These are phyloP conservation scores for Ormia ochracea DNA, from an alignment of 2,888 invertebrate genomes.

Conservation along the genomic window DNA sequence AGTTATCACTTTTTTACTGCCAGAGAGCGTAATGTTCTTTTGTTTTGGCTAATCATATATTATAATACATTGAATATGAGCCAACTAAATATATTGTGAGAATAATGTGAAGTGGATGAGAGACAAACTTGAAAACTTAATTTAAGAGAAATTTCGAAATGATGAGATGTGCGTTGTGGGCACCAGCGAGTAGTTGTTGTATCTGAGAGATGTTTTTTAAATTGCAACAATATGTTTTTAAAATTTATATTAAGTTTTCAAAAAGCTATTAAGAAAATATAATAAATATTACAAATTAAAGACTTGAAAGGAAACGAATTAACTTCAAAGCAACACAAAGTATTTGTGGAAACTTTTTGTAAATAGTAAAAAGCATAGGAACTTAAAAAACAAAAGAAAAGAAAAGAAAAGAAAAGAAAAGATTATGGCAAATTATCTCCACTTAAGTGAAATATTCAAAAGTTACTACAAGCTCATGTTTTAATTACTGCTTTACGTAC, in stretches of 20 bases:
- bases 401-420: too few species aligned
- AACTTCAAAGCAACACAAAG: not conserved
- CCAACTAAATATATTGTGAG: not conserved
- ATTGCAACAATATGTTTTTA: not conserved
- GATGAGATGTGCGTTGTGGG: too few species aligned
- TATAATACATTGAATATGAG: too few species aligned
- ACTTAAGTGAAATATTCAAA: conserved; percentile 1
- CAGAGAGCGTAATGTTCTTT: too few species aligned
- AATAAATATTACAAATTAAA: not conserved
- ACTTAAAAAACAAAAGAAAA: too few species aligned
- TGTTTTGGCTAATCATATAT: too few species aligned
- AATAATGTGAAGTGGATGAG: too few species aligned
- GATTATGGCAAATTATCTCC: not conserved
- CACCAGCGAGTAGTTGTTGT: too few species aligned
- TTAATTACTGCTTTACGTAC: not conserved
- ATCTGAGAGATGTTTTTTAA: not conserved
- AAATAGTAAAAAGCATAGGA: too few species aligned
- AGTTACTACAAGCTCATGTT: not conserved
- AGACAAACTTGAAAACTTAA: not conserved
- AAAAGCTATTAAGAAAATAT: conserved; percentile 11
- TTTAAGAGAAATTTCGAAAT: not conserved
- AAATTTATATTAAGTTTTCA: too few species aligned
- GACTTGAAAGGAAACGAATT: not conserved
- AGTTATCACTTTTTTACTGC: too few species aligned
- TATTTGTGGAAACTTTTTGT: too few species aligned